Evolutionary conservation across 2,113 vertebrate genomes (phyloP).

Genomic region (Chrysemys picta): DNA sequence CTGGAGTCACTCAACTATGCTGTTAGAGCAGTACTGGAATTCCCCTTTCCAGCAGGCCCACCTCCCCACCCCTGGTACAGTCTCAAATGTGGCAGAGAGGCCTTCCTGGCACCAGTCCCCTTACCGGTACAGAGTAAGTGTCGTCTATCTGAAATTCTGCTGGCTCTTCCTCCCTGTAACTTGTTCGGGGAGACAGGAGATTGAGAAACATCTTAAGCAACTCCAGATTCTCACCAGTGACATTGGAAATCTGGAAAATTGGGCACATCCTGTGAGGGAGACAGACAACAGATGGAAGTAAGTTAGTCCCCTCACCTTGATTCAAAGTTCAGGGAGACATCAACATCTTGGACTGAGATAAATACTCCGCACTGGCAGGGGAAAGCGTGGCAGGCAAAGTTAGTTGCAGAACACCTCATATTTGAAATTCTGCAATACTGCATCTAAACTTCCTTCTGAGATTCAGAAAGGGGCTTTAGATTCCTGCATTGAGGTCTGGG

Average conservation of each 20-base stretch:
- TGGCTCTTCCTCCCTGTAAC: constrained; percentile 95
- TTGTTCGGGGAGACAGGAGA: constrained; percentile 95
- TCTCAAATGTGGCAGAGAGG: background rate
- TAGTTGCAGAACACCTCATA: constrained; percentile 1
- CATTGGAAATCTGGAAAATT: constrained; percentile 99
- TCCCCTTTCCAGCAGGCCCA: background rate
- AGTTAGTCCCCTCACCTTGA: background rate
- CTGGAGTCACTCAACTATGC: background rate
- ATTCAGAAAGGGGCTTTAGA: constrained; percentile 15
- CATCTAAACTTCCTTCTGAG: constrained; percentile 18
- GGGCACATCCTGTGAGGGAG: constrained; percentile 91
- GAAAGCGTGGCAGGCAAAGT: constrained; percentile 33
- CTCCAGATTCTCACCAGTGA: constrained; percentile 95
- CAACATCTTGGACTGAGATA: constrained; percentile 44
- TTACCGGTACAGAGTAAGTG: constrained; percentile 98
- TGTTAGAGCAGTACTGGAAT: background rate
- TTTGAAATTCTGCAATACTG: constrained; percentile 20
- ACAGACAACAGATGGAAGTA: background rate
- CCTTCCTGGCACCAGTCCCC: constrained; percentile 6
- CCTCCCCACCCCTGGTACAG: background rate
- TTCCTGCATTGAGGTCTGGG: background rate
- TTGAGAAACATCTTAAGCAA: constrained; percentile 99
- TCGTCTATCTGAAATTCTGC: constrained; percentile 99
- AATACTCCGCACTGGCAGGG: constrained; percentile 18
- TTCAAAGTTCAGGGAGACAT: constrained; percentile 5